A percentile compares a stretch with the other conserved stretches of the same genome.
Conservation (phyloP, 2,797 vertebrate genomes). For the Cynopterus sphinx region DNA sequence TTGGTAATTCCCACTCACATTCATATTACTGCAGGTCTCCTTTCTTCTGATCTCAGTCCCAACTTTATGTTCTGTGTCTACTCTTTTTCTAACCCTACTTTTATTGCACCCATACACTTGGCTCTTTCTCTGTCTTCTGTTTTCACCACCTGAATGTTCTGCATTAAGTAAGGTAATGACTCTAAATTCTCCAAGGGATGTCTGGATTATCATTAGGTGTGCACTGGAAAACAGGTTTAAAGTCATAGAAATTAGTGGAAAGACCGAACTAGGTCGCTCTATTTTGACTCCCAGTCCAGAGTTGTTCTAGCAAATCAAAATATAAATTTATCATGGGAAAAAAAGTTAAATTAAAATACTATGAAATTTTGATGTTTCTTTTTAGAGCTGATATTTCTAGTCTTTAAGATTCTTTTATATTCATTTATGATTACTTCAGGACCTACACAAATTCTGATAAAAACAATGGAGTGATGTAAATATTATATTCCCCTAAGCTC, state of each 20-base stretch:
- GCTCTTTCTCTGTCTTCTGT: background rate
- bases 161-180: background rate
- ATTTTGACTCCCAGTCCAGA: background rate
- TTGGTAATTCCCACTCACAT: background rate
- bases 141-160: background rate
- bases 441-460: background rate
- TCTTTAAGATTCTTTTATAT: background rate
- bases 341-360: background rate
- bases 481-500: background rate
- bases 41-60: background rate
- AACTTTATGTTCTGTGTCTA: background rate
- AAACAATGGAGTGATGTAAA: background rate
- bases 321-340: background rate
- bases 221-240: background rate
- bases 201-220: background rate
- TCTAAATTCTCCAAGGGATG: background rate
- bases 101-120: background rate
- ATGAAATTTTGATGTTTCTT: background rate
- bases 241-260: background rate
- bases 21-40: background rate
- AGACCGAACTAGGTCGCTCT: background rate
- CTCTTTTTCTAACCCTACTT: background rate
- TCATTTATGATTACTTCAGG: background rate
- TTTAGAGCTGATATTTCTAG: background rate
- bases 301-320: background rate